Base-by-base conservation (phyloP, 2,888 invertebrate genomes). In the Drepana falcataria region DNA sequence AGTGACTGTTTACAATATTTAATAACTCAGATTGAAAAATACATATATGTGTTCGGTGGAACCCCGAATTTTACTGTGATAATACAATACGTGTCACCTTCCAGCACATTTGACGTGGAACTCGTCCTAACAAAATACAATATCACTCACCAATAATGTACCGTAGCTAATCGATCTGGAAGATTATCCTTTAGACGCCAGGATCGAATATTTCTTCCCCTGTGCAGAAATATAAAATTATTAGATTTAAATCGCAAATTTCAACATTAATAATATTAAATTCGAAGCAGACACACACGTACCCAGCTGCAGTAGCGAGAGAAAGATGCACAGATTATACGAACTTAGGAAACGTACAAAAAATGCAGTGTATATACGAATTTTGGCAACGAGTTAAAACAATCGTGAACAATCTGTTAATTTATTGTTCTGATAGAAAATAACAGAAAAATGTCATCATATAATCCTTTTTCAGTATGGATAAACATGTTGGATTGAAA, bases 61-160 rank as follows among this genome's bases (percentile, higher is more conserved):
- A 81, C 79, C 73, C 75, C 72, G 77, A 80, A 82, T 82, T 21
- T 21, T 21, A 21, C 21, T 77, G 51, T 34, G 48, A 35, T 89
- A 87, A 87, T 90, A 91, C 91, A 87, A 87, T 90, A 91, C 91
- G 91, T 91, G 91, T 91, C 91, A 91, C 89, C 88, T 89, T 85
- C 84, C 83, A 88, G 84, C 87, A 85, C 87, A 87, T 89, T 90
- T 91, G 91, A 91, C 91, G 91, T 91, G 90, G 90, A 89, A 89
- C 84, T 78, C 71, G 82, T 80, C 75, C 70, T 67, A 66, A 71
- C 68, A 79, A 77, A 82, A 80, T 82, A 73, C 71, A 76, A 68
- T 67, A 75, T 75, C 69, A 85, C 87, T 83, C 70, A 91, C 90
- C 88, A 71, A 79, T 44, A 44, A 80, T 73, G 90, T 91, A 91